phyloP scores from a whole-genome alignment of 1,140 invertebrate species.

The Anoplolepis gracilipes region DNA sequence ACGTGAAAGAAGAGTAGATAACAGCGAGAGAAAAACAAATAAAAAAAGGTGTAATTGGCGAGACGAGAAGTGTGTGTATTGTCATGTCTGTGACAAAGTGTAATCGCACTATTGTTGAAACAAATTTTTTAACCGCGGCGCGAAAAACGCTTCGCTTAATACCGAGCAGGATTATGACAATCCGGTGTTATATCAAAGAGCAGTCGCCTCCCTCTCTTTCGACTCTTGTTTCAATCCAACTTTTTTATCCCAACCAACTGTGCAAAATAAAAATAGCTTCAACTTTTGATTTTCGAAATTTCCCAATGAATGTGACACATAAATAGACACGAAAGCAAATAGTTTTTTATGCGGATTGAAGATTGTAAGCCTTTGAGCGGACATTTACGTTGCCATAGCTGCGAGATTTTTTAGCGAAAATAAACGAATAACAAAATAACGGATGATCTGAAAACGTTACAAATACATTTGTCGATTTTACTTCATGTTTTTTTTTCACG shows the following conservation, averaged over 20 bases:
- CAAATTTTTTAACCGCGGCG: conserved; percentile 47
- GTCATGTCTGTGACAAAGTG: conserved; percentile 63
- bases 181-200: conserved; percentile 49
- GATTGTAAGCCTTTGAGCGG: conserved; percentile 30
- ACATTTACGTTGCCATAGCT: conserved; percentile 8
- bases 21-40: conserved; percentile 1
- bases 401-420: conserved; percentile 9
- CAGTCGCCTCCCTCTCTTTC: conserved; percentile 15
- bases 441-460: conserved; percentile 18
- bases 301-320: not conserved
- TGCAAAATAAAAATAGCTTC: conserved; percentile 23
- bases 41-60: conserved; percentile 62
- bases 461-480: conserved; percentile 15
- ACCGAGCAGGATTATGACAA: conserved; percentile 35
- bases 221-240: not conserved
- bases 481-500: not conserved
- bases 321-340: not conserved
- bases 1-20: not conserved
- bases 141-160: conserved; percentile 40
- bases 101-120: conserved; percentile 44
- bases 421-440: conserved; percentile 50
- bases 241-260: conserved; percentile 16
- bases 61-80: conserved; percentile 68
- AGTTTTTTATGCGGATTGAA: conserved; percentile 23
- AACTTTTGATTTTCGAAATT: conserved; percentile 47